A percentile compares a stretch with the other conserved stretches of the same genome.
phyloP scores from a whole-genome alignment of 2,113 vertebrate species.

The Ramphastos sulfuratus region DNA sequence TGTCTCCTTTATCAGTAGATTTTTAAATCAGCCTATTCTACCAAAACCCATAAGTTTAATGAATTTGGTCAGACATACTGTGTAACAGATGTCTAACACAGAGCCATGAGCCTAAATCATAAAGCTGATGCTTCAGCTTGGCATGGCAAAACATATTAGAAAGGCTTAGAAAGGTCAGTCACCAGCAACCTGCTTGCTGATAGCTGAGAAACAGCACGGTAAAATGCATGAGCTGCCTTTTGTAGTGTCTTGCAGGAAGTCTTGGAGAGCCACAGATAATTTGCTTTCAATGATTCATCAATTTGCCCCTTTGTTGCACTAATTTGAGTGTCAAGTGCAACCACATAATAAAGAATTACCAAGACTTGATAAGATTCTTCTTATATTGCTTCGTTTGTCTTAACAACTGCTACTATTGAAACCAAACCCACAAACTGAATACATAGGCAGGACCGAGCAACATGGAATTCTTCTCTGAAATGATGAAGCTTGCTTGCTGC shows the following conservation, averaged over 20 bases:
- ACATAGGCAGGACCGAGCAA: slow-evolving; percentile 23
- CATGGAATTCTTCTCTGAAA: slow-evolving; percentile 35
- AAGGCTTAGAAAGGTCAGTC: slow-evolving; percentile 54
- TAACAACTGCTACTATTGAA: slow-evolving; percentile 66
- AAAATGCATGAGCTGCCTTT: slow-evolving; percentile 64
- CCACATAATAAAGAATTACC: slow-evolving; percentile 72
- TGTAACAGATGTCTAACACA: slow-evolving; percentile 73
- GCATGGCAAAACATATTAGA: slow-evolving; percentile 58
- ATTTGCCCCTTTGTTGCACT: slow-evolving; percentile 76
- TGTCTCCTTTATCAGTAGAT: slow-evolving; percentile 59
- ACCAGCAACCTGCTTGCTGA: slow-evolving; percentile 65
- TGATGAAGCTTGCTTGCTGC: not conserved
- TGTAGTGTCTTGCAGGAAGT: slow-evolving; percentile 41
- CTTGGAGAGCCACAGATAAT: slow-evolving; percentile 72
- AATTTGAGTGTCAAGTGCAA: slow-evolving; percentile 78
- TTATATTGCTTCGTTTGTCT: slow-evolving; percentile 50
- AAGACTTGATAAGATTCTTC: slow-evolving; percentile 66
- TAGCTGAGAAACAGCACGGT: slow-evolving; percentile 39
- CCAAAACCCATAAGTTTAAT: slow-evolving; percentile 64
- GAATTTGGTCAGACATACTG: slow-evolving; percentile 72
- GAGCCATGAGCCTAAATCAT: slow-evolving; percentile 66
- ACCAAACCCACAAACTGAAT: slow-evolving; percentile 52
- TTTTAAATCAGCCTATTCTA: slow-evolving; percentile 55
- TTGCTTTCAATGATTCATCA: slow-evolving; percentile 75
- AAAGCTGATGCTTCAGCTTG: slow-evolving; percentile 64